Base-by-base conservation (phyloP, 2,888 invertebrate species). In the Plagodis pulveraria region DNA sequence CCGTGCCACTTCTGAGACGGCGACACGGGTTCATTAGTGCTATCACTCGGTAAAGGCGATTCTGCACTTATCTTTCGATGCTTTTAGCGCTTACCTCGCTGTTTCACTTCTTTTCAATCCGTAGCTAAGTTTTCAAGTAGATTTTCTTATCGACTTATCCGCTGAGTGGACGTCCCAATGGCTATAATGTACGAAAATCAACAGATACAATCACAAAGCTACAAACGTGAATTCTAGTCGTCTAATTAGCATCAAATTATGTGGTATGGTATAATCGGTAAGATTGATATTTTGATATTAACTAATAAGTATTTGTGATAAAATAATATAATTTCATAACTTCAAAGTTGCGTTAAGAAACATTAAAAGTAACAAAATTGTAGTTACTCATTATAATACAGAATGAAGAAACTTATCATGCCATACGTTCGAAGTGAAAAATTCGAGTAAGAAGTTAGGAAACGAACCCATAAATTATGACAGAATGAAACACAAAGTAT, bases 21-120 rank as follows among this genome's bases (percentile, higher is more conserved):
- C 81, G 72, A 89, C 90, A 89, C 81, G 84, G 86, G 85, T 91
- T 91, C 90, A 91, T 91, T 91, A 91, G 85, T 81, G 87, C 83
- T 89, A 91, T 90, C 91, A 84, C 83, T 78, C 71, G 75, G 71
- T 69, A 72, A 72, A 77, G 67, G 74, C 83, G 87, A 86, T 85
- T 81, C 81, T 77, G 74, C 71, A 74, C 77, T 86, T 89, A 91
- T 91, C 91, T 86, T 69, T 70, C 69, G 76, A 85, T 80, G 91
- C 91, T 89, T 87, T 91, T 91, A 90, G 82, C 85, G 77, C 75
- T 73, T 76, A 76, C 87, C 87, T 87, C 83, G 80, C 81, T 71
- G 73, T 73, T 76, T 78, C 74, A 72, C 76, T 80, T 78, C 74
- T 73, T 78, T 77, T 74, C 67, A 76, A 69, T 60, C 70, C 72